phyloP scores from a whole-genome alignment of 2,113 vertebrate species.

The Apus apus region DNA sequence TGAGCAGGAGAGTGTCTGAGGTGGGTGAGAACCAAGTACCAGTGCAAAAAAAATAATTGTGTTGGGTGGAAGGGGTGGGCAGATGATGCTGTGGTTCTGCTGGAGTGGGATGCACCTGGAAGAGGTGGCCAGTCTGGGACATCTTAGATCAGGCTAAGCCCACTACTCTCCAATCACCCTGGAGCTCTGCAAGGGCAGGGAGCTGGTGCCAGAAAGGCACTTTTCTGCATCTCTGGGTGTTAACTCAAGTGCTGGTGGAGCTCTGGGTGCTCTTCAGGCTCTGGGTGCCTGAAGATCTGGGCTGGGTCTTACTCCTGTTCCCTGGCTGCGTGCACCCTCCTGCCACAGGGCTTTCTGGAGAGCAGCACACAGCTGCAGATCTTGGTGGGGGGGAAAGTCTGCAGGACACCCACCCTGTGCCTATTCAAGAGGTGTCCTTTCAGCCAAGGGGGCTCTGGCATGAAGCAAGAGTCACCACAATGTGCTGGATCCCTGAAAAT shows the following conservation, averaged over 20 bases:
- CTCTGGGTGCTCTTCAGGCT: background rate
- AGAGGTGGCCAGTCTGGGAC: accelerated
- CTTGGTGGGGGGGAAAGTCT: background rate
- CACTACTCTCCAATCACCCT: accelerated
- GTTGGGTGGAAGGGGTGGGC: background rate
- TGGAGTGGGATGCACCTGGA: background rate
- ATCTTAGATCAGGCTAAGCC: background rate
- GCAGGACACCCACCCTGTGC: background rate
- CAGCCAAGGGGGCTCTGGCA: background rate
- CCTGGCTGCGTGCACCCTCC: background rate
- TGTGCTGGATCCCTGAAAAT: background rate
- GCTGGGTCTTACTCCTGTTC: background rate
- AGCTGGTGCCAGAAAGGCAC: background rate
- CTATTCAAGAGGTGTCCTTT: background rate
- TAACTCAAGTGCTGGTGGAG: background rate
- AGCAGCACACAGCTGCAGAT: background rate
- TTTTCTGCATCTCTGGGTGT: background rate
- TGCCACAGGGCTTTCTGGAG: background rate
- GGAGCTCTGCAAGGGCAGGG: background rate
- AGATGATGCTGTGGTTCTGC: background rate
- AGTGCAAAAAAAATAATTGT: accelerated
- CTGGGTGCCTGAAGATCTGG: background rate
- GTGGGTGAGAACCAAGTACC: background rate
- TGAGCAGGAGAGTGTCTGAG: background rate
- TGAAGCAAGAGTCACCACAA: background rate